Evolutionary conservation across 1,140 invertebrate genomes (phyloP).

Genomic region (Phenacoccus solenopsis): DNA sequence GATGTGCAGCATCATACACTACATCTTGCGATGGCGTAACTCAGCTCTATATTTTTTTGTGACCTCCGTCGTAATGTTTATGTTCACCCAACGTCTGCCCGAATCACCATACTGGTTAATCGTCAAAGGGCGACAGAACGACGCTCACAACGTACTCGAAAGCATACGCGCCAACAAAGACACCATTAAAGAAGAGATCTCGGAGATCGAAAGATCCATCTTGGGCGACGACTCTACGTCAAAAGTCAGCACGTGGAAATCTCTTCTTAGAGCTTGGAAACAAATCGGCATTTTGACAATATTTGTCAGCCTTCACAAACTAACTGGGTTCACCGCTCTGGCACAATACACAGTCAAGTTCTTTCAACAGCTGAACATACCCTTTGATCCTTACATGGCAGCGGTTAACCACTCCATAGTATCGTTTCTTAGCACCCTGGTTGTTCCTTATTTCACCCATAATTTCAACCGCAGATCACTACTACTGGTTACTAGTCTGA

Average conservation of each 20-base stretch:
- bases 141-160: neutral
- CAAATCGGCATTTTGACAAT: neutral
- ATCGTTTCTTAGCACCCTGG: neutral
- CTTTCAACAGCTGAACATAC: neutral
- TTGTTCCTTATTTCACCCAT: neutral
- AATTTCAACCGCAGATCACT: neutral
- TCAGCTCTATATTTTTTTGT: neutral
- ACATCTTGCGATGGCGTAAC: neutral
- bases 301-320: neutral
- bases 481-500: neutral
- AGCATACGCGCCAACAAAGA: neutral
- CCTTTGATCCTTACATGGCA: neutral
- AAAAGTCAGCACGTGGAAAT: neutral
- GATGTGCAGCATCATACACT: neutral
- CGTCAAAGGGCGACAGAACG: neutral
- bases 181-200: neutral
- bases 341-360: neutral
- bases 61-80: neutral
- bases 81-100: neutral
- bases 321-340: neutral
- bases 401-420: neutral
- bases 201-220: neutral
- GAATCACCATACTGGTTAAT: constrained; percentile 6
- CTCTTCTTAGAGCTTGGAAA: neutral
- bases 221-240: neutral